Conservation (phyloP, 2,113 vertebrate genomes). For the Eolophus roseicapilla region DNA sequence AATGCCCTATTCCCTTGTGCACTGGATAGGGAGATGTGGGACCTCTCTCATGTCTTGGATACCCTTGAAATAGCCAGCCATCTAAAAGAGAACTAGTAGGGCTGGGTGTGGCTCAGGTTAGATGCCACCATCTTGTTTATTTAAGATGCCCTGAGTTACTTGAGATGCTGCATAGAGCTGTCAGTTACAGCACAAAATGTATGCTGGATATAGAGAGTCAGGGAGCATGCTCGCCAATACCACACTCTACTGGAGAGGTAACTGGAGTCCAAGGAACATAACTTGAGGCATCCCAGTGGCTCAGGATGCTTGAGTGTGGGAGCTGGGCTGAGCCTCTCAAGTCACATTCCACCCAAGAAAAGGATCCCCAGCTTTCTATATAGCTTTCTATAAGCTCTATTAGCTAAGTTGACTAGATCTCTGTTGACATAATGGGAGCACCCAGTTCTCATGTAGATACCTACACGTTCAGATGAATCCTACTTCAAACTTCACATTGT, state of each 20-base stretch:
- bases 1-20: not conserved
- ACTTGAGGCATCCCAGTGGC: not conserved
- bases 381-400: not conserved
- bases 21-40: not conserved
- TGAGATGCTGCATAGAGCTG: not conserved
- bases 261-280: not conserved
- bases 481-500: not conserved
- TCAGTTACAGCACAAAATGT: not conserved
- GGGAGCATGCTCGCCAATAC: not conserved
- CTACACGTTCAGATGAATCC: not conserved
- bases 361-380: not conserved
- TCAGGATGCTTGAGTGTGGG: not conserved
- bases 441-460: not conserved
- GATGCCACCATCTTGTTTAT: not conserved
- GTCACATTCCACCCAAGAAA: not conserved
- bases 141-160: not conserved
- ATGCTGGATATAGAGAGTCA: not conserved
- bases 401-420: constrained; percentile 1
- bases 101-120: not conserved
- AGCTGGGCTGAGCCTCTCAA: not conserved
- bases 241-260: not conserved
- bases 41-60: not conserved
- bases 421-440: constrained; percentile 5
- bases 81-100: not conserved
- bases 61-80: not conserved